phyloP scores from a whole-genome alignment of 2,113 vertebrate genomes.

The Sebastes fasciatus region DNA sequence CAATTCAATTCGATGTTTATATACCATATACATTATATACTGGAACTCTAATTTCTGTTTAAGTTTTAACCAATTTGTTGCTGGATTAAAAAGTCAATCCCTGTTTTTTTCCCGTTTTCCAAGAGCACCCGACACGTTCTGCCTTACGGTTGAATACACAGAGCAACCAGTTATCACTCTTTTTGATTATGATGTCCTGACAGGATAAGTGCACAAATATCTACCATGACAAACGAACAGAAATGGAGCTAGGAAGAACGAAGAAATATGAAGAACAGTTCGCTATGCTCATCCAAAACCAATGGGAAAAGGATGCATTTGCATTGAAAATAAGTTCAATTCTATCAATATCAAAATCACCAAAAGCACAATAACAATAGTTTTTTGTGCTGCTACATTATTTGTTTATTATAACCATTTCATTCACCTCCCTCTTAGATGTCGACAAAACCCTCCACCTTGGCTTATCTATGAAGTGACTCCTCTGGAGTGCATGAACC shows the following conservation, averaged over 20 bases:
- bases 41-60: too few relatives aligned
- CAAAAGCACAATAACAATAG: not conserved
- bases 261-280: not conserved
- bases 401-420: not conserved
- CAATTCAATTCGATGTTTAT: too few relatives aligned
- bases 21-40: too few relatives aligned
- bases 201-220: not conserved
- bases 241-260: not conserved
- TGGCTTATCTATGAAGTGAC: not conserved
- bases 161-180: too few relatives aligned
- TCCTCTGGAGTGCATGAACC: slow-evolving; percentile 5
- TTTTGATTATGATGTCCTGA: too few relatives aligned
- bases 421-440: not conserved
- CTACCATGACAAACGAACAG: not conserved
- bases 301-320: not conserved
- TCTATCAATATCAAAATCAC: not conserved
- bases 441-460: not conserved
- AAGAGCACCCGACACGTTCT: too few relatives aligned
- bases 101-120: too few relatives aligned
- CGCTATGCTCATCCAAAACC: not conserved
- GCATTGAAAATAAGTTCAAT: not conserved
- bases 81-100: too few relatives aligned
- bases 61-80: too few relatives aligned
- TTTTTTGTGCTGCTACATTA: not conserved
- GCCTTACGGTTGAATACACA: too few relatives aligned